Percentiles rank a stretch among this genome's conserved stretches.
Evolutionary conservation across 2,113 vertebrate genomes (phyloP).

Genomic region (Calidris pugnax): DNA sequence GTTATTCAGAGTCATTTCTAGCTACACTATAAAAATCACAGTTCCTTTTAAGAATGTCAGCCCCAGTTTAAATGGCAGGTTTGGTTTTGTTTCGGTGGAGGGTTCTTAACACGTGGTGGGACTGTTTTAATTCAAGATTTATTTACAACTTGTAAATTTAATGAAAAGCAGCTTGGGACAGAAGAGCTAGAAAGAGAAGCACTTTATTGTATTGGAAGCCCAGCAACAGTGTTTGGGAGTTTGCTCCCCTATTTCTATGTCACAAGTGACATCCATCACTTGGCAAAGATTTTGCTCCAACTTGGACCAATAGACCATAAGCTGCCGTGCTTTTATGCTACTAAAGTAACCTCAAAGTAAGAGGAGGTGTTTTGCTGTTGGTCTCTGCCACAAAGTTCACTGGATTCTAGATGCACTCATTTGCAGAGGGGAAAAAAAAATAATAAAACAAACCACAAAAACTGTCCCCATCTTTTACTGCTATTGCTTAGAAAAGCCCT

Average conservation of each 20-base stretch:
- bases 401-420: background rate
- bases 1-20: constrained; percentile 28
- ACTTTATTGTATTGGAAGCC: background rate
- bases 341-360: background rate
- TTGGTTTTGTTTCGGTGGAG: background rate
- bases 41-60: background rate
- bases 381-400: background rate
- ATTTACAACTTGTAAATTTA: background rate
- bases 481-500: background rate
- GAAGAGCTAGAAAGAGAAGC: background rate
- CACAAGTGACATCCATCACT: background rate
- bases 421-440: background rate
- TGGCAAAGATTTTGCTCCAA: background rate
- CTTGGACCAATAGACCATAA: background rate
- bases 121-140: background rate
- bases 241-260: background rate
- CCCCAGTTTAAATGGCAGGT: background rate
- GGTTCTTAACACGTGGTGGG: background rate
- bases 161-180: background rate
- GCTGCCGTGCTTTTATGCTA: background rate
- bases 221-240: background rate
- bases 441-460: no score
- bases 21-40: constrained; percentile 28
- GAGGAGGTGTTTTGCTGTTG: background rate
- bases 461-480: background rate